These are phyloP conservation scores for Carollia perspicillata DNA, from an alignment of 2,113 vertebrate species.

Conservation along the genomic window DNA sequence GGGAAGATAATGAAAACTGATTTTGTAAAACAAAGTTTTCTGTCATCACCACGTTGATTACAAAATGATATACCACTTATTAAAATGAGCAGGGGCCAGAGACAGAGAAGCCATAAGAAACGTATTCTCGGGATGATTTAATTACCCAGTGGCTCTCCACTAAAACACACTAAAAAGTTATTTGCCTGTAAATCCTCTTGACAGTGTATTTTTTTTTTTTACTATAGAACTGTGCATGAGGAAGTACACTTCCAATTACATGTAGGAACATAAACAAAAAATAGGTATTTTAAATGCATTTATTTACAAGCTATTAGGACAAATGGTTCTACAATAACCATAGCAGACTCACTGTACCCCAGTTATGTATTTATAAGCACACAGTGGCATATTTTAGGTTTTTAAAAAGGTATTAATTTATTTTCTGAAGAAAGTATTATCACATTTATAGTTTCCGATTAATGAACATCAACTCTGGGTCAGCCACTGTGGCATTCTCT, in stretches of 20 bases:
- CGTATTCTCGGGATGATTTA: constrained; percentile 13
- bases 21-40: neutral
- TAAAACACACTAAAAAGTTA: constrained; percentile 37
- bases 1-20: neutral
- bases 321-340: neutral
- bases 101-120: constrained; percentile 22
- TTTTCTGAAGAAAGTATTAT: neutral
- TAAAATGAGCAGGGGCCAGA: neutral
- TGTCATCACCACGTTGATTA: neutral
- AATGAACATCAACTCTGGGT: neutral
- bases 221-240: neutral
- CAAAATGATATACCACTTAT: neutral
- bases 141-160: constrained; percentile 7
- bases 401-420: neutral
- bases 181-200: constrained; percentile 52
- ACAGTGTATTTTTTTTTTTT: constrained; percentile 12
- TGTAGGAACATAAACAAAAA: constrained; percentile 20
- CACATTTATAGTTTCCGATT: neutral
- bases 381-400: neutral
- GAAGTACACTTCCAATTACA: constrained; percentile 42
- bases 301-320: neutral
- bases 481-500: neutral
- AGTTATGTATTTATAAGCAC: neutral
- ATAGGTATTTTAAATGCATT: neutral
- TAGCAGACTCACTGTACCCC: neutral